Conservation (phyloP, 2,113 vertebrate species). For the Aythya baeri region DNA sequence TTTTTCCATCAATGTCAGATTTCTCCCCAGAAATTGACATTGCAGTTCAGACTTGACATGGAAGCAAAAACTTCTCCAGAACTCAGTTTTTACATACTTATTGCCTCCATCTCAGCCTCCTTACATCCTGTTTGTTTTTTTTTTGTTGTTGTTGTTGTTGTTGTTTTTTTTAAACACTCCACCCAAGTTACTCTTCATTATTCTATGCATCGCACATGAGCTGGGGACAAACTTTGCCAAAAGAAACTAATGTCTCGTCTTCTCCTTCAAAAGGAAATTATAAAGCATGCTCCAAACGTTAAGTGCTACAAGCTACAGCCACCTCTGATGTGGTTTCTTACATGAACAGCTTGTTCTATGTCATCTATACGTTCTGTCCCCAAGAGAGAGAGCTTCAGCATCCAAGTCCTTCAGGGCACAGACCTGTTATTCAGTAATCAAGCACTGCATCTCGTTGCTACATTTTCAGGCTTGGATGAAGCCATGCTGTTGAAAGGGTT, state of each 20-base stretch:
- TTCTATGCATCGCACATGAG: neutral
- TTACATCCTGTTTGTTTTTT: neutral
- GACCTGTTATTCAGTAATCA: neutral
- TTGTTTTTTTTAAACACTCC: neutral
- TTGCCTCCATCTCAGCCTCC: neutral
- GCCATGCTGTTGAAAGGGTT: neutral
- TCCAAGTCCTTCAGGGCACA: neutral
- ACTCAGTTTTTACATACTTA: neutral
- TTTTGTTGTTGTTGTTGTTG: too few species aligned
- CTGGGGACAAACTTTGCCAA: neutral
- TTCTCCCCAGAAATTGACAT: rapidly evolving
- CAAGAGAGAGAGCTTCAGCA: neutral
- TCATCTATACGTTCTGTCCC: neutral
- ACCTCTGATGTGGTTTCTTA: neutral
- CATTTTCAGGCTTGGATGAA: neutral
- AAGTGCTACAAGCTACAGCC: neutral
- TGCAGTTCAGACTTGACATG: neutral
- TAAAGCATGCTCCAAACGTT: neutral
- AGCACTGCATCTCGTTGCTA: rapidly evolving
- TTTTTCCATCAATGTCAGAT: neutral
- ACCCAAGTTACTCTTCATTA: neutral
- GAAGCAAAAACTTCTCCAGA: neutral
- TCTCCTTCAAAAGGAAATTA: neutral
- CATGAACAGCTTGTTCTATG: neutral
- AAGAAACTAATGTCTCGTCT: neutral